Evolutionary conservation across 2,797 vertebrate genomes (phyloP), one percentile per base, ranked within the genome.

Genomic region (Pteronotus mesoamericanus): DNA sequence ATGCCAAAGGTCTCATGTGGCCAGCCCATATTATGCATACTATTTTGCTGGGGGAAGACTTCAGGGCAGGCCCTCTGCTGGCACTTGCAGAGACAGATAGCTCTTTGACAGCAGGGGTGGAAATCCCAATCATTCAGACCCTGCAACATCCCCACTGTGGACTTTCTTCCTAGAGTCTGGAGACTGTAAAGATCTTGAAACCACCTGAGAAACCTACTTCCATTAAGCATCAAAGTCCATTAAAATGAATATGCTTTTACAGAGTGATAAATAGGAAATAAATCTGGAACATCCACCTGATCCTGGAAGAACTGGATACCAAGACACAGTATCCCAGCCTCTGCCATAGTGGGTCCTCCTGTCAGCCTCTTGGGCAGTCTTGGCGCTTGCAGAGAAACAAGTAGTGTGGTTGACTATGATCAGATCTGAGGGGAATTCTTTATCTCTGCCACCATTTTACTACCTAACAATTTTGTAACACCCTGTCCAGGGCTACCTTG

Each of bases 381-480:
- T 3, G 72, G 48, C 89, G 90, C 94, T 94, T 96, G 95, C 4
- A 48, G 74, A 96, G 91, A 68, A 74, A 66, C 24, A 85, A 90
- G 66, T 29, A 91, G 90, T 59, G 75, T 92, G 83, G 87, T 44
- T 77, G 77, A 88, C 71, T 89, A 8, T 39, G 96, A 96, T 95
- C 89, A 95, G 92, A 96, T 91, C 83, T 96, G 82, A 97, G 84
- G 90, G 86, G 95, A 98, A 97, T 94, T 89, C 94, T 86, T 96
- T 91, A 66, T 79, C 88, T 97, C 96, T 95, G 91, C 78, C 98
- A 97, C 93, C 97, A 90, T 97, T 97, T 98, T 97, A 97, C 97
- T 96, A 96, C 86, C 97, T 97, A 98, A 98, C 94, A 97, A 97
- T 85, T 97, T 97, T 91, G 80, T 98, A 97, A 97, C 97, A 91